Percentiles rank a stretch among this genome's conserved stretches.
Conservation (phyloP, 2,113 vertebrate genomes). For the Catharus bicknelli region DNA sequence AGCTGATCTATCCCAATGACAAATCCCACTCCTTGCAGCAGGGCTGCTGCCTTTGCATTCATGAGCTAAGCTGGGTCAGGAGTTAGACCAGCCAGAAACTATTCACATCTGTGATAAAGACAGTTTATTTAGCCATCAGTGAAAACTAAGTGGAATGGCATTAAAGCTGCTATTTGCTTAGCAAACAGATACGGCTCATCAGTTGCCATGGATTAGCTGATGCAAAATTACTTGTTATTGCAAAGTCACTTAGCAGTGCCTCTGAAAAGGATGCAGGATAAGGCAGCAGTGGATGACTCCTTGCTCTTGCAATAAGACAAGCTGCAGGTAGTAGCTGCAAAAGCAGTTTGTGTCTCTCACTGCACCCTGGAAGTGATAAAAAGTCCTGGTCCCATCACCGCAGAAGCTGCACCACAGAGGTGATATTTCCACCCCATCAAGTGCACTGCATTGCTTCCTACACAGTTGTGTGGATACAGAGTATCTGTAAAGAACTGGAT, state of each 20-base stretch:
- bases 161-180: conserved; percentile 6
- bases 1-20: neutral
- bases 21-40: neutral
- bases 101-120: neutral
- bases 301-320: neutral
- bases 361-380: neutral
- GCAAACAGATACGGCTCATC: neutral
- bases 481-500: neutral
- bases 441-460: neutral
- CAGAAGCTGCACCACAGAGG: neutral
- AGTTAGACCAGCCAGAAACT: neutral
- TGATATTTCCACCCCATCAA: fast-evolving
- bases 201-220: conserved; percentile 31
- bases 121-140: neutral
- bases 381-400: neutral
- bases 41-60: neutral
- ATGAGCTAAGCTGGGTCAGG: neutral
- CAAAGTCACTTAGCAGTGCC: neutral
- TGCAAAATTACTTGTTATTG: neutral
- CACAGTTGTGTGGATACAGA: neutral
- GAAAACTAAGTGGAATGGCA: neutral
- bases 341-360: neutral
- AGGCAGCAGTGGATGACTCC: neutral
- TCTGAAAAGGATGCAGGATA: neutral
- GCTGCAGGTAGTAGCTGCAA: neutral